These are phyloP conservation scores for Tetranychus piercei DNA, from an alignment of 2,888 invertebrate genomes.

Conservation along the genomic window DNA sequence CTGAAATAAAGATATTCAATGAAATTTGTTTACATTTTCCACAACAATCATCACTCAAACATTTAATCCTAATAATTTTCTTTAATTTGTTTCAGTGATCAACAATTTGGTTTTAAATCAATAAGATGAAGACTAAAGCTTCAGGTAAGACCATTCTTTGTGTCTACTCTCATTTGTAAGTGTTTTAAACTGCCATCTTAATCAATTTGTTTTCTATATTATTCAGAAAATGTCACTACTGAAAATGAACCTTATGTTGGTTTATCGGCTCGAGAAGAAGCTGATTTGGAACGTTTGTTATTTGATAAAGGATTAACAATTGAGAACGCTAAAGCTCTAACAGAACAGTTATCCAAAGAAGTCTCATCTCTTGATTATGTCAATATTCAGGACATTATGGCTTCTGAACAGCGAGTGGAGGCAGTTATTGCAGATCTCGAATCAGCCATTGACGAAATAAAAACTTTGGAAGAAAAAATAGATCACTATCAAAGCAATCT, in stretches of 20 bases:
- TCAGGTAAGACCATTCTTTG: not conserved
- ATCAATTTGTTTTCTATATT: too few species aligned
- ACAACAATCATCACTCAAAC: too few species aligned
- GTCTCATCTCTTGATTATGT: constrained; percentile 68
- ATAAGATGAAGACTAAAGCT: too few species aligned
- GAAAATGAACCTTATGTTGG: constrained; percentile 34
- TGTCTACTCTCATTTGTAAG: not conserved
- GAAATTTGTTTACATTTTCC: too few species aligned
- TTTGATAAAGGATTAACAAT: constrained; percentile 69
- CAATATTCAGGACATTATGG: constrained; percentile 75
- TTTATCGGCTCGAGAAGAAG: constrained; percentile 60
- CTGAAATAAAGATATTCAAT: too few species aligned
- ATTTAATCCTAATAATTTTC: too few species aligned
- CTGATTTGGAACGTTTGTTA: constrained; percentile 63
- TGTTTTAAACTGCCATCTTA: not conserved
- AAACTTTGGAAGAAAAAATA: constrained; percentile 19
- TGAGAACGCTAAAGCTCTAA: constrained; percentile 53
- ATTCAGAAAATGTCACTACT: not conserved
- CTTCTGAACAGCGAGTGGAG: constrained; percentile 63
- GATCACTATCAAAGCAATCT: constrained; percentile 35
- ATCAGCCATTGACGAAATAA: constrained; percentile 53
- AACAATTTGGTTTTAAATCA: too few species aligned
- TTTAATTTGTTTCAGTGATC: too few species aligned
- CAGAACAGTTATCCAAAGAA: constrained; percentile 59
- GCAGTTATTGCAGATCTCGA: constrained; percentile 51